Base-by-base conservation (phyloP, 2,113 vertebrate genomes). In the Scytalopus superciliaris region DNA sequence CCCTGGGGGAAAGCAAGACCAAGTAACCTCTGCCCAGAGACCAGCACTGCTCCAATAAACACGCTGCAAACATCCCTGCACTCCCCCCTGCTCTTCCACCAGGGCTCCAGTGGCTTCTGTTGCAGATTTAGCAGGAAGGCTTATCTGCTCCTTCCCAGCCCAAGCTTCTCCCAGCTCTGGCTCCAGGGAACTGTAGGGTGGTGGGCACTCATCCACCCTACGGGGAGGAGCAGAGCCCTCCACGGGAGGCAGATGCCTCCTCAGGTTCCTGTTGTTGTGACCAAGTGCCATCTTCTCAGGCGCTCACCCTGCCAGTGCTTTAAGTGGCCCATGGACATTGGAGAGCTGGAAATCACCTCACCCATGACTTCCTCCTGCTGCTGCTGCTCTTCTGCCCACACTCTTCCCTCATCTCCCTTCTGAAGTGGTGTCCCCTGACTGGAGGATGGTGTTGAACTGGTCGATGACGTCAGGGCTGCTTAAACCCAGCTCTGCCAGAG, bases 1-100 rank as follows among this genome's bases (percentile, higher is more conserved):
- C 99, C 0, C 97, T 98, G 60, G 98, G 92, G 15, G 87, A 97
- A 42, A 98, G 96, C 95, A 98, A 91, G 97, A 94, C 90, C 42
- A 94, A 97, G 25, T 98, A 97, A 85, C 59, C 77, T 42, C 53
- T n/a, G 11, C 72, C 85, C 75, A 35, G 22, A 45, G n/a, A n/a
- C n/a, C n/a, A n/a, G 90, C 96, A 24, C 60, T 30, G 40, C 81
- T 67, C 60, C 75, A 14, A 4, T 22, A 49, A 37, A 42, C 95
- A n/a, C 55, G 62, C 92, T 49, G 79, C 94, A 72, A 42, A 19
- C 22, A 1, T 31, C 91, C 69, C 86, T 15, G 73, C 87, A 2
- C 60, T 55, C 28, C 77, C 57, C 70, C 35, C 22, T 63, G 24
- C 93, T 22, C 40, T 68, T 60, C 2, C 49, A 16, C 10, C 10